Evolutionary conservation across 1,140 invertebrate species (phyloP), one percentile per base, ranked within the genome.

Genomic region (Caenorhabditis latens): DNA sequence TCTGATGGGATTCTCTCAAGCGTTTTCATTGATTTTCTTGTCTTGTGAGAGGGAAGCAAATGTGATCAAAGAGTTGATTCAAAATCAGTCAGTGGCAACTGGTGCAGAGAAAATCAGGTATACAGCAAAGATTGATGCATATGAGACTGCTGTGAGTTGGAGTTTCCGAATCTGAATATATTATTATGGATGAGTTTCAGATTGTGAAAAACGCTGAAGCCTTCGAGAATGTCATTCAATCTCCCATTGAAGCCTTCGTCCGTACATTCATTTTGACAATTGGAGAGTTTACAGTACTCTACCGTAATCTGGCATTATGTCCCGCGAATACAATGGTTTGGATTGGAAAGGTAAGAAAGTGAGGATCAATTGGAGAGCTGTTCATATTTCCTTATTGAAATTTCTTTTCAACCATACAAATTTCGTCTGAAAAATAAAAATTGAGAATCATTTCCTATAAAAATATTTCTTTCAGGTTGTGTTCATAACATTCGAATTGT

Each of bases 251-350:
- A 93, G 96, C 97, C 14, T 95, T 99, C 13, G 96, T 99, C 95
- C 96, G 96, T 2, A 97, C 98, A 96, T 98, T 99, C 91, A 94
- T 99, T 42, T 98, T 99, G 96, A 99, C 97, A 0, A 94, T 99
- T 89, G 97, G 97, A 3, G 97, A 97, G 89, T 99, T 99, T 92
- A 97, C 96, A 0, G 96, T 97, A 92, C 97, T 98, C 91, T 99
- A 97, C 92, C 95, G 95, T 3, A 95, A 96, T 0, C 96, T 98
- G 93, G 95, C 96, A 86, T 61, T 84, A 0, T 92, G 91, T 58
- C 84, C 87, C 9, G 88, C 87, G 9, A 89, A 63, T 14, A 48
- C 83, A 19, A 90, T 90, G 85, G 67, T 88, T 40, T 79, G 75
- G 42, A 79, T 90, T 65, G 90, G 89, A 55, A 90, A 90, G 71